phyloP scores from a whole-genome alignment of 1,140 invertebrate genomes.

The Drosophila busckii region DNA sequence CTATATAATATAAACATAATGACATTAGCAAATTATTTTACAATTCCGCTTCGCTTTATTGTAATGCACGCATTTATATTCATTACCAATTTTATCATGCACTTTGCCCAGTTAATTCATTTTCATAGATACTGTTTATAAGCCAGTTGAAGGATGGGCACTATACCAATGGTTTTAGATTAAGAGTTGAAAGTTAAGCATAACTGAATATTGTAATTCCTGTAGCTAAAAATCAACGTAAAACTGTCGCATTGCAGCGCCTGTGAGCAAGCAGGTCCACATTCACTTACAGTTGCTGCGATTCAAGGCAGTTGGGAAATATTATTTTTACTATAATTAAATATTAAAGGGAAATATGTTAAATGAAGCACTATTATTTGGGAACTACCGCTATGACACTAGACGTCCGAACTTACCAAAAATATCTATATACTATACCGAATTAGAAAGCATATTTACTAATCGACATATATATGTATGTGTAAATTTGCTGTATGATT shows the following conservation, averaged over 20 bases:
- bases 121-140: too few species aligned
- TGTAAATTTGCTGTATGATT: constrained; percentile 46
- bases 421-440: constrained; percentile 45
- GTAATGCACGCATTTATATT: too few species aligned
- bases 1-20: constrained; percentile 5
- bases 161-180: too few species aligned
- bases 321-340: not conserved
- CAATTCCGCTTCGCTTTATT: too few species aligned
- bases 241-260: constrained; percentile 61
- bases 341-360: constrained; percentile 5
- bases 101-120: too few species aligned
- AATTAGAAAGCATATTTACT: constrained; percentile 6
- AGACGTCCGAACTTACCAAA: constrained; percentile 65
- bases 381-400: constrained; percentile 28
- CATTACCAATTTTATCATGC: too few species aligned
- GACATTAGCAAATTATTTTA: not conserved
- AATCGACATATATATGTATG: constrained; percentile 40
- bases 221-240: not conserved
- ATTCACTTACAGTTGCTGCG: constrained; percentile 33
- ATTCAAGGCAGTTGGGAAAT: constrained; percentile 56
- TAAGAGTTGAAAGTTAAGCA: too few species aligned
- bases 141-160: too few species aligned
- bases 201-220: too few species aligned
- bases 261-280: constrained; percentile 55
- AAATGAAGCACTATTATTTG: constrained; percentile 38